Evolutionary conservation across 2,113 vertebrate genomes (phyloP), one percentile per base, ranked within the genome.

Genomic region (Herpetotheres cachinnans): DNA sequence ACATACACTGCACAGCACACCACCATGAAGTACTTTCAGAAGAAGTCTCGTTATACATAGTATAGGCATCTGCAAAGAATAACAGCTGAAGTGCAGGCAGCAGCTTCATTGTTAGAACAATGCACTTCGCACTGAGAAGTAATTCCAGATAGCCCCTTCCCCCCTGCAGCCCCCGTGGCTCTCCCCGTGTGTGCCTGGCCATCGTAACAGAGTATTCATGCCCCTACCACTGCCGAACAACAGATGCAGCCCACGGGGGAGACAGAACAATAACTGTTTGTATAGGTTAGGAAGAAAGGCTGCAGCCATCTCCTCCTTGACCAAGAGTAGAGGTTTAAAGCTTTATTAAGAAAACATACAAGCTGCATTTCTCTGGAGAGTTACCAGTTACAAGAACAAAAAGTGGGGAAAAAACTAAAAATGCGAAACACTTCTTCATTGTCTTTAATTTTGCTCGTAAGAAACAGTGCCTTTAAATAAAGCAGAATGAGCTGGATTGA

Each of bases 21-120:
- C 20, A 54, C 8, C 76, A n/a, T 16, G 8, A 42, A 69, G 40
- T 63, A 73, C 47, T 83, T 91, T 91, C 87, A 80, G 30, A 91
- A 66, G n/a, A 70, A 82, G 18, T 47, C 44, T 79, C 4, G 3
- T 38, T 63, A 73, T 32, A 59, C 3, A n/a, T 3, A 73, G 30
- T 40, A 66, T 3, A 72, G 46, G 55, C 40, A 89, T 61, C n/a
- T 42, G 34, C 15, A 50, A 56, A 88, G 61, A 54, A 16, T 46
- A 58, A 62, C 2, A 4, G 19, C 54, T 63, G 49, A 79, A 82
- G 50, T 25, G 38, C 11, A 44, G 70, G 56, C 16, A 66, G 38
- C 12, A 63, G 67, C 50, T 91, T 94, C 67, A 82, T 84, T 82
- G 46, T 82, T 80, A 94, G 91, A 97, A 95, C 65, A 72, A 94